A percentile compares a stretch with the other conserved stretches of the same genome.
Conservation (phyloP, 2,888 invertebrate species). For the Drosophila picticornis region DNA sequence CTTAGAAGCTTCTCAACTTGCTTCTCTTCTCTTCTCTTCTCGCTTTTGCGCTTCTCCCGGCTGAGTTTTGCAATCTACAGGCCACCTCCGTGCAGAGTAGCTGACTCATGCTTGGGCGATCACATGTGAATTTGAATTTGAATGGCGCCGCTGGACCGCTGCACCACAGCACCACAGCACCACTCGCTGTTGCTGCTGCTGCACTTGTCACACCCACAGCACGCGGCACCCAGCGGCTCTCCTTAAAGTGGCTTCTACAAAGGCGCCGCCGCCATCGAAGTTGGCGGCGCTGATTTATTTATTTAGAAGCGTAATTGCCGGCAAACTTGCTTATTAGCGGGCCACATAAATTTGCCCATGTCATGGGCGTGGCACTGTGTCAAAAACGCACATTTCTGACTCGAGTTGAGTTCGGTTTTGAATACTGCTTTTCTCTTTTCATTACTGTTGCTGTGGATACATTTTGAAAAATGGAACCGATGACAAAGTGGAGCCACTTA, state of each 20-base stretch:
- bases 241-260: constrained; percentile 33
- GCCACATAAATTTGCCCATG: constrained; percentile 55
- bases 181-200: constrained; percentile 5
- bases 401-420: too few species aligned
- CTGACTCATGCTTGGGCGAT: constrained; percentile 71
- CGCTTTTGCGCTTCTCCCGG: neutral
- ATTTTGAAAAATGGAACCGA: neutral
- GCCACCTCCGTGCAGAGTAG: constrained; percentile 10
- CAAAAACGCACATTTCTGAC: too few species aligned
- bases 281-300: constrained; percentile 71
- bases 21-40: neutral
- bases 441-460: neutral
- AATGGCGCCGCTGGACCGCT: constrained; percentile 53
- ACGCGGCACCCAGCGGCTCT: constrained; percentile 39
- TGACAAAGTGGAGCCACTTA: neutral
- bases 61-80: constrained; percentile 17
- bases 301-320: constrained; percentile 73
- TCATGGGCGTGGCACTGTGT: constrained; percentile 28
- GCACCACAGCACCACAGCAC: constrained; percentile 13
- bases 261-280: constrained; percentile 48
- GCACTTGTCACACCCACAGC: constrained; percentile 76
- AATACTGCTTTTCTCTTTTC: neutral
- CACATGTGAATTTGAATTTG: constrained; percentile 74
- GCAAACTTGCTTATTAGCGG: constrained; percentile 62
- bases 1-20: constrained; percentile 20